phyloP scores from a whole-genome alignment of 2,113 vertebrate genomes.

The Steatornis caripensis region DNA sequence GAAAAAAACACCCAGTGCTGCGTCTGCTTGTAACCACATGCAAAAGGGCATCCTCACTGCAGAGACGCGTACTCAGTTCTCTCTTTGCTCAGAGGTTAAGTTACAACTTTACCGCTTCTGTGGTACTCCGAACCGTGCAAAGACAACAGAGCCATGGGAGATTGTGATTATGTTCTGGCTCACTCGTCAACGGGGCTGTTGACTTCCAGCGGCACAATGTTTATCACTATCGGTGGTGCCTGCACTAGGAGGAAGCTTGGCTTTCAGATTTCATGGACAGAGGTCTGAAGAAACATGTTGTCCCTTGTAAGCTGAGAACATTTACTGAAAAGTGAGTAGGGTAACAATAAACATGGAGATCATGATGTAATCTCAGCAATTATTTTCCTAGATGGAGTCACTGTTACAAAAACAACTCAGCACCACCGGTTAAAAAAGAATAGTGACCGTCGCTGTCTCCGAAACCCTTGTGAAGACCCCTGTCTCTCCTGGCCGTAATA shows the following conservation, averaged over 20 bases:
- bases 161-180: not conserved
- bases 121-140: not conserved
- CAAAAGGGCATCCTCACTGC: not conserved
- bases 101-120: not conserved
- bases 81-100: not conserved
- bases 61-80: not conserved
- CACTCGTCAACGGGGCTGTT: not conserved
- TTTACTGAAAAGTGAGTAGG: conserved; percentile 22
- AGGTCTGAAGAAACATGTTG: conserved; percentile 17
- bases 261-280: not conserved
- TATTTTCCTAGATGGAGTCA: conserved; percentile 52
- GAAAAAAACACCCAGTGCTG: not conserved
- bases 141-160: not conserved
- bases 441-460: not conserved
- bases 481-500: not conserved
- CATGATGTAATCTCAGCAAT: conserved; percentile 39
- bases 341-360: conserved; percentile 24
- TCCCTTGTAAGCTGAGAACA: conserved; percentile 36
- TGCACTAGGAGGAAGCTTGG: conserved; percentile 17
- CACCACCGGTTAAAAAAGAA: not conserved
- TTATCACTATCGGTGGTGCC: not conserved
- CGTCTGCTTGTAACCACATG: not conserved
- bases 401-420: not conserved
- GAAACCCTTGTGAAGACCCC: not conserved
- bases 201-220: not conserved